Conservation (phyloP, 2,888 invertebrate species). For the Bruchidius siliquastri region DNA sequence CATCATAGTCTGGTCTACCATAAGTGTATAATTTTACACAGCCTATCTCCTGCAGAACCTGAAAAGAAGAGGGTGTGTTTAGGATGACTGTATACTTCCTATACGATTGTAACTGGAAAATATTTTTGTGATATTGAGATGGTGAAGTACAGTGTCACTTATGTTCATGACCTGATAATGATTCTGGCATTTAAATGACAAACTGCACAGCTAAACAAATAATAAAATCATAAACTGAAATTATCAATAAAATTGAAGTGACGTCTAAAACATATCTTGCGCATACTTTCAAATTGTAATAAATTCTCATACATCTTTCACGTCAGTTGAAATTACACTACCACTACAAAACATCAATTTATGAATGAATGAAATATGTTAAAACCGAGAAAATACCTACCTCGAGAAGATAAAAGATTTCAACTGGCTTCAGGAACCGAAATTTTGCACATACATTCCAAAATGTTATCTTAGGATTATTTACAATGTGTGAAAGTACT, state of each 20-base stretch:
- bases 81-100: not conserved
- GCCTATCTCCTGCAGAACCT: constrained; percentile 55
- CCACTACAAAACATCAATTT: no score
- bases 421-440: constrained; percentile 61
- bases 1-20: constrained; percentile 38
- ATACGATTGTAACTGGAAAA: constrained; percentile 1
- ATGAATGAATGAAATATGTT: not conserved
- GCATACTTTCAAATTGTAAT: no score
- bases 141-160: no score
- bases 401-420: constrained; percentile 58
- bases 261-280: no score
- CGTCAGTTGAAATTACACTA: no score
- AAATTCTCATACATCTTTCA: no score
- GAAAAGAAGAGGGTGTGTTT: constrained; percentile 35
- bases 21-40: constrained; percentile 50
- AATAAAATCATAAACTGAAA: no score
- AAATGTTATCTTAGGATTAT: constrained; percentile 57
- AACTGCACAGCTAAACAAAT: no score
- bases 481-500: constrained; percentile 60
- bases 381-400: constrained; percentile 42
- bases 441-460: constrained; percentile 56
- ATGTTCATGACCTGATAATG: no score
- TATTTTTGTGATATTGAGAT: no score
- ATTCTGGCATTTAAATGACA: no score
- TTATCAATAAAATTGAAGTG: no score